phyloP scores from a whole-genome alignment of 2,113 vertebrate species.

The Mastomys natalensis region DNA sequence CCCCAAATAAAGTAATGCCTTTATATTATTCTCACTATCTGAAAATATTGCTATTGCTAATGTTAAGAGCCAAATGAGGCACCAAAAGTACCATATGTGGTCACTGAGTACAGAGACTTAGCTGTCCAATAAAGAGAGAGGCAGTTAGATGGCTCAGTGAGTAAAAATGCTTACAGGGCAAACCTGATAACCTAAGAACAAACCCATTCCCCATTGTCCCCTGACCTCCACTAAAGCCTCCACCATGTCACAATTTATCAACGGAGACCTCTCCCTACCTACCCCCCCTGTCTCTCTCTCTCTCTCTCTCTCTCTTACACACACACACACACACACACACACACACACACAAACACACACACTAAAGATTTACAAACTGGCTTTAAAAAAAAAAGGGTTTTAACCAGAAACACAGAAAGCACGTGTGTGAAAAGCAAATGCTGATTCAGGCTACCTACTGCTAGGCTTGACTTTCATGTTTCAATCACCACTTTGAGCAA shows the following conservation, averaged over 20 bases:
- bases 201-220: background rate
- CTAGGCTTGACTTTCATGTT: background rate
- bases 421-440: background rate
- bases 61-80: background rate
- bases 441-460: background rate
- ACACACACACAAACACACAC: background rate
- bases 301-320: no score
- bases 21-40: slow-evolving; percentile 5
- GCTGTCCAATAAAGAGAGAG: background rate
- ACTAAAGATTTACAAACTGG: background rate
- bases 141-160: background rate
- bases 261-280: background rate
- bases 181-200: background rate
- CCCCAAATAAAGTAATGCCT: slow-evolving; percentile 22
- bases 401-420: background rate
- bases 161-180: background rate
- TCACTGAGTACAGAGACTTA: background rate
- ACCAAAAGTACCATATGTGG: background rate
- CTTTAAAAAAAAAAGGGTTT: background rate
- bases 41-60: slow-evolving; percentile 1
- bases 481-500: background rate
- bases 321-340: background rate
- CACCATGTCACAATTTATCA: background rate
- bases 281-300: no score
- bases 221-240: background rate